These are phyloP conservation scores for Eristalinus sepulchralis DNA, from an alignment of 2,888 invertebrate species.

Conservation along the genomic window DNA sequence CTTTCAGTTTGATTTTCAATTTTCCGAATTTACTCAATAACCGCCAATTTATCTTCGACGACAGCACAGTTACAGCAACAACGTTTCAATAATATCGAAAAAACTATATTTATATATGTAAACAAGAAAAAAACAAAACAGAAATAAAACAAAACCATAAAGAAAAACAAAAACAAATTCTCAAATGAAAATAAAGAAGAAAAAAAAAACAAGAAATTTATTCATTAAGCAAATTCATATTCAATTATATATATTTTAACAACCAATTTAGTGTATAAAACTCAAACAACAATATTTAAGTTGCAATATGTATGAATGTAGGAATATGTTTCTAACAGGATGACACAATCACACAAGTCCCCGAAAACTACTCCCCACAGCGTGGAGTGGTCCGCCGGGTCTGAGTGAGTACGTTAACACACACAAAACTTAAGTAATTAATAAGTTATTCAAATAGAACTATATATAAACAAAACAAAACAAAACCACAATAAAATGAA, in stretches of 20 bases:
- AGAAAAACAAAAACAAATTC: slow-evolving; percentile 38
- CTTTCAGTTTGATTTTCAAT: not conserved
- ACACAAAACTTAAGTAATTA: slow-evolving; percentile 65
- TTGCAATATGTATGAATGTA: slow-evolving; percentile 70
- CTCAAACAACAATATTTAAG: slow-evolving; percentile 68
- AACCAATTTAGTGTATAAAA: slow-evolving; percentile 69
- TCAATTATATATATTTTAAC: slow-evolving; percentile 70
- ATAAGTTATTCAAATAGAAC: slow-evolving; percentile 68
- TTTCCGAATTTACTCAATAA: slow-evolving; percentile 5
- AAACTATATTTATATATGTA: slow-evolving; percentile 62
- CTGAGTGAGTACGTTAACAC: slow-evolving; percentile 65
- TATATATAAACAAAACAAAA: slow-evolving; percentile 46
- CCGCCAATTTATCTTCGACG: slow-evolving; percentile 69
- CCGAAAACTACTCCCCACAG: not conserved
- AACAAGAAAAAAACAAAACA: slow-evolving; percentile 19
- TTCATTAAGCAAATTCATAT: slow-evolving; percentile 69
- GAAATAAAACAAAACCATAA: slow-evolving; percentile 19
- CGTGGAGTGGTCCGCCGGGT: slow-evolving; percentile 3
- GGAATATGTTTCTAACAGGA: slow-evolving; percentile 61
- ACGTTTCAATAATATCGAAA: slow-evolving; percentile 69
- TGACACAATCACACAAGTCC: slow-evolving; percentile 58
- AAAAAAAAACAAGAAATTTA: slow-evolving; percentile 41
- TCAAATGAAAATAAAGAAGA: slow-evolving; percentile 35
- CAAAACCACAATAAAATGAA: slow-evolving; percentile 20
- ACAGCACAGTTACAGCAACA: slow-evolving; percentile 66